Percentiles rank a stretch among this genome's conserved stretches.
Evolutionary conservation across 1,140 invertebrate genomes (phyloP).

Genomic region (Camponotus floridanus): DNA sequence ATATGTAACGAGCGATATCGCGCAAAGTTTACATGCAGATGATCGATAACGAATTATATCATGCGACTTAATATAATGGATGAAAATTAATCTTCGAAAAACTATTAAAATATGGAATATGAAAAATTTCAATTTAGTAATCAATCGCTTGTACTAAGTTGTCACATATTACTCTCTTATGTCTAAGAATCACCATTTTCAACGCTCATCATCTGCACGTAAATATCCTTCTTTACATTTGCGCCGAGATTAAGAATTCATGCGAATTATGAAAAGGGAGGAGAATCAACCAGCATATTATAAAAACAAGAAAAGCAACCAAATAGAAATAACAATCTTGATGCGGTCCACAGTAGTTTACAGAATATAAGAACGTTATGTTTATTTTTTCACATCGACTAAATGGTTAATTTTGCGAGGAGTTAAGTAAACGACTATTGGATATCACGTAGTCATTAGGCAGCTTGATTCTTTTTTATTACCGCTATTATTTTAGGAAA

Average conservation of each 20-base stretch:
- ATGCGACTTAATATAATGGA: conserved; percentile 1
- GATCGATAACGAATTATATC: conserved; percentile 43
- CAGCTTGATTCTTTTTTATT: conserved; percentile 8
- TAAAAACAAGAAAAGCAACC: conserved; percentile 71
- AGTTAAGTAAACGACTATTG: conserved; percentile 52
- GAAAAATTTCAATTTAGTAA: conserved; percentile 31
- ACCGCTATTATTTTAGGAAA: conserved; percentile 7
- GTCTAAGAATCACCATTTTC: not conserved
- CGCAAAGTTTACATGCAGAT: conserved; percentile 62
- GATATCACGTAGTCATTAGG: conserved; percentile 41
- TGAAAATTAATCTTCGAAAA: not conserved
- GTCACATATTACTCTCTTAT: conserved; percentile 14
- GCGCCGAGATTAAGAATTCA: conserved; percentile 49
- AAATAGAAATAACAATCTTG: conserved; percentile 81
- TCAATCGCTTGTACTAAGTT: conserved; percentile 24
- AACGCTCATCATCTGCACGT: conserved; percentile 54
- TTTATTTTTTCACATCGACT: conserved; percentile 82
- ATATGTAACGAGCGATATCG: conserved; percentile 22
- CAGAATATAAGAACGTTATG: conserved; percentile 78
- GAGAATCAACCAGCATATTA: conserved; percentile 50
- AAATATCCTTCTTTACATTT: conserved; percentile 47
- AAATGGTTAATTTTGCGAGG: conserved; percentile 81
- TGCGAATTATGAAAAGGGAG: conserved; percentile 7
- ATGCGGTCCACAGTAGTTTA: conserved; percentile 82
- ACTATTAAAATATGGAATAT: not conserved